Evolutionary conservation across 1,140 invertebrate genomes (phyloP).

Genomic region (Nilaparvata lugens): DNA sequence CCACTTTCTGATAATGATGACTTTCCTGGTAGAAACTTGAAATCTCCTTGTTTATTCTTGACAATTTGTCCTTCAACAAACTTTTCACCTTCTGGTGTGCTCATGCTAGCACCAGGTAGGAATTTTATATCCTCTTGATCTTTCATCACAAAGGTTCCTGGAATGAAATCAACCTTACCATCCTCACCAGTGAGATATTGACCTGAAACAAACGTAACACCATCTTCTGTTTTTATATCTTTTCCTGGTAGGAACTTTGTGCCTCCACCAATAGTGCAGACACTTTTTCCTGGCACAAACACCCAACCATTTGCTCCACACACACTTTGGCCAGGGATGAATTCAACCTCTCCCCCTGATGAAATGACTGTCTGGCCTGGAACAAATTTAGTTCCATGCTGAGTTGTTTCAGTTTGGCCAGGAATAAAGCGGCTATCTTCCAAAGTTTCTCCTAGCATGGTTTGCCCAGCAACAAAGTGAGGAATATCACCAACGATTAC

Average conservation of each 20-base stretch:
- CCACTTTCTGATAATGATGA: conserved; percentile 41
- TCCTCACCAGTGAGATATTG: conserved; percentile 42
- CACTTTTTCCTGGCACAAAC: conserved; percentile 58
- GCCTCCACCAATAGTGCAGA: conserved; percentile 50
- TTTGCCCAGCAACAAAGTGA: conserved; percentile 56
- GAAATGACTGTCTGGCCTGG: conserved; percentile 46
- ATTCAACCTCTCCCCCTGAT: conserved; percentile 52
- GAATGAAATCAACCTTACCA: conserved; percentile 33
- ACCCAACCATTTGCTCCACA: conserved; percentile 39
- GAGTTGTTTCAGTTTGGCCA: conserved; percentile 37
- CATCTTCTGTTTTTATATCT: conserved; percentile 42
- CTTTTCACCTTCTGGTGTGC: conserved; percentile 51
- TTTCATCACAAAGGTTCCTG: conserved; percentile 44
- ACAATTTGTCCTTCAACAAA: conserved; percentile 59
- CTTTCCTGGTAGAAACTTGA: conserved; percentile 48
- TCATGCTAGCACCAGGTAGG: conserved; percentile 52
- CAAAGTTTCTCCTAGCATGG: conserved; percentile 37
- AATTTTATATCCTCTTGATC: conserved; percentile 43
- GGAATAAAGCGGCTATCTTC: conserved; percentile 36
- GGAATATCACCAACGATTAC: conserved; percentile 56
- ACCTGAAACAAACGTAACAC: conserved; percentile 57
- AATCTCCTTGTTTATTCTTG: conserved; percentile 41
- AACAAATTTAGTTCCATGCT: conserved; percentile 35
- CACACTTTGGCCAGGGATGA: conserved; percentile 57
- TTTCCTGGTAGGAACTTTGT: conserved; percentile 52